Base-by-base conservation (phyloP, 2,888 invertebrate species). In the Aphodius sticticus region DNA sequence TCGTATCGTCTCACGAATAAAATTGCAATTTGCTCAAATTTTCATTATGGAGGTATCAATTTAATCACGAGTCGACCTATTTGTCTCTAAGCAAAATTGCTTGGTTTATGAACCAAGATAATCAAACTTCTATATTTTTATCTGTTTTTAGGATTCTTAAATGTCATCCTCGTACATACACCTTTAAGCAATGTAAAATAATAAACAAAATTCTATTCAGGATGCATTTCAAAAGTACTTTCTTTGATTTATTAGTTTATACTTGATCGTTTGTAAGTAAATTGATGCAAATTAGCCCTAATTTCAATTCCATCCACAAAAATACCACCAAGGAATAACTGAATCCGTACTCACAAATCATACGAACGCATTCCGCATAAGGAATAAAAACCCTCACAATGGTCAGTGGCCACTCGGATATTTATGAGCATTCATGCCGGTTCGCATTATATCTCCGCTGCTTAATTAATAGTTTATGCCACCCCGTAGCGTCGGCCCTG, bases 391-490 rank as follows among this genome's bases (percentile, higher is more conserved):
- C 77, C 14, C n/a, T 14, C 16, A 12, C 76, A 16, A 37, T 7
- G 77, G 14, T 36, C 16, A 70, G n/a, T 70, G 70, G 70, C 36
- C 76, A 69, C 15, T 16, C 38, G 76, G 70, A 79, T 76, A 79
- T 79, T 79, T 79, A 79, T 76, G 79, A 76, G 79, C 76, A 75
- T 74, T 80, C 80, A 80, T 80, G 80, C 35, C 69, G 37, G 77
- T 77, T 77, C 75, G 80, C 77, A 77, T 80, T 76, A 80, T 79
- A 79, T 77, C 79, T 76, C 77, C 69, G 70, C 70, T 53, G 77
- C 36, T 70, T 80, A 80, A 80, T 80, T 80, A 80, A 80, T 77
- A 78, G 78, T 80, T 78, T 78, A 75, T 78, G 78, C 80, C 78
- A 80, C 78, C 80, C 78, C 72, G 80, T 69, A 69, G 78, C 76